Evolutionary conservation across 30 jellyfish, hydroid and myxozoan species (phyloP), one percentile per base, ranked within the genome.

Genomic region (Aurelia coerulea): DNA sequence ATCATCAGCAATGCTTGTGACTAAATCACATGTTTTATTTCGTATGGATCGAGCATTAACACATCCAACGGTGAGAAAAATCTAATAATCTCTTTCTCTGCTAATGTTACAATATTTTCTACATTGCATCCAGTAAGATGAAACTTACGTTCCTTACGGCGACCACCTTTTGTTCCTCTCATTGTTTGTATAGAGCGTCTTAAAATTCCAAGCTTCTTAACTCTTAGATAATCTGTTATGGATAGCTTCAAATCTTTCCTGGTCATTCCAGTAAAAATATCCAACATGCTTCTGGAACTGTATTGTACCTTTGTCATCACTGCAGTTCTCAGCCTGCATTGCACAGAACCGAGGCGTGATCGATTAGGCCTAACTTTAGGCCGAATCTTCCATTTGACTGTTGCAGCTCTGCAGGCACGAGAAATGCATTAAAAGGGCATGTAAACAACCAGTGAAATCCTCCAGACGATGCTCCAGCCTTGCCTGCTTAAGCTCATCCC

Each of bases 11-110:
- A 75, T 56, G 56, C 70, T 42, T 14, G 70, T 50, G 50, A 42
- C 71, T 12, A 73, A 73, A 18, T 39, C 84, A 16, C 42, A 73
- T 39, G 84, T 73, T 72, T 73, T 73, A 8, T 42, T 39, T 5
- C 84, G 34, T 39, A 73, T 73, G 50, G 84, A 73, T 35, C 84
- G 34, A 50, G 37, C 71, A 50, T 73, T 73, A 39, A 73, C 84
- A 50, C 75, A 65, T 12, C 32, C 75, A 65, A 65, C 31, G n/a
- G 75, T 65, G 31, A 65, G 32, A 34, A 54, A 69, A 19, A 18
- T 69, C 35, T 69, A 0, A 10, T 69, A 68, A 69, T 69, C 35
- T 58, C 62, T 19, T 69, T 69, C 13, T 17, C 66, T 54, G 13
- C 16, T 13, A 54, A 13, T 54, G 13, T 54, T 23, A 23, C 29